Base-by-base conservation (phyloP, 2,888 invertebrate genomes). In the Drosophila hamatofila region DNA sequence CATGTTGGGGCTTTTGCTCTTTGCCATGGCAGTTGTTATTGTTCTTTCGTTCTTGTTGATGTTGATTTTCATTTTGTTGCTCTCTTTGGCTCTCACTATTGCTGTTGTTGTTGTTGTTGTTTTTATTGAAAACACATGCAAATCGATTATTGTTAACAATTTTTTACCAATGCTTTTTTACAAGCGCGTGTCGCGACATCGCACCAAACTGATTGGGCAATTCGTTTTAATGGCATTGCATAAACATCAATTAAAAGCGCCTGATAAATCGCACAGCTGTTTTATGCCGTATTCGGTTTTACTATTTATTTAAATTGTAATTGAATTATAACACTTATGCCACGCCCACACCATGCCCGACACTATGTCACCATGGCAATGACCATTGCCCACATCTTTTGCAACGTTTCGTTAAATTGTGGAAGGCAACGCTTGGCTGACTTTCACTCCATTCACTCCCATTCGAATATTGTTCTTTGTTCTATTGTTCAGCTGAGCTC, bases 121-220 rank as follows among this genome's bases (percentile, higher is more conserved):
- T 74, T 71, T 73, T 37, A 86, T 84, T 84, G 87, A 74, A 81
- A 70, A 72, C 51, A 69, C 84, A 83, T 72, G 70, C 84, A 80
- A 78, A 88, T 84, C 87, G 89, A 88, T 84, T 78, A 86, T 71
- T 83, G 78, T 86, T 76, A 86, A 80, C 75, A 72, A 72, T 68
- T 78, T 85, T 88, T 86, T 78, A 63, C 62, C 83, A 83, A 74
- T 71, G 35, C 69, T 64, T 73, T 73, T 76, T 83, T 74, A 39
- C 57, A 52, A 11, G 37, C 37, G 51, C 55, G 42, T 60, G 57
- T 64, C 42, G 76, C 30, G 49, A 51, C 61, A 63, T 59, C 30
- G 33, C 39, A 27, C 49, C 41, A 51, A 41, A 58, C 27, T 70
- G 61, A 75, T 72, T 70, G 81, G 55, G 46, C 78, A 70, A 80